Percentiles rank a stretch among this genome's conserved stretches.
These are phyloP conservation scores for Parotia lawesii DNA, from an alignment of 2,113 vertebrate species.

Conservation along the genomic window DNA sequence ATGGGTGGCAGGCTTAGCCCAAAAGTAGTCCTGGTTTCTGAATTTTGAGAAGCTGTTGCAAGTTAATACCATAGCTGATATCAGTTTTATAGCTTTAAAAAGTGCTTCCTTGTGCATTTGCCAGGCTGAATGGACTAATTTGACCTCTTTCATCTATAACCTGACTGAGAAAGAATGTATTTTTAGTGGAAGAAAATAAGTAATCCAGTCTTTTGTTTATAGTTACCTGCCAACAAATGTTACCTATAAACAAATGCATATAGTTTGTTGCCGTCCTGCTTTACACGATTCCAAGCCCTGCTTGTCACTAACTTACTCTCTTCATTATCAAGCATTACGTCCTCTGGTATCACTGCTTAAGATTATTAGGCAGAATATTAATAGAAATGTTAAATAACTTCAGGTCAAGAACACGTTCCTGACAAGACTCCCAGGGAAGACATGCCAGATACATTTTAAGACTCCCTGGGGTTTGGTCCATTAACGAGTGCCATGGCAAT, in stretches of 20 bases:
- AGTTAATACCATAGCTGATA: background rate
- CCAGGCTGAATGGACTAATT: background rate
- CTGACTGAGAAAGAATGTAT: background rate
- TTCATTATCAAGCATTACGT: background rate
- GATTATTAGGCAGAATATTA: background rate
- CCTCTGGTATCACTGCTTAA: background rate
- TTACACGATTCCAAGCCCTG: accelerated
- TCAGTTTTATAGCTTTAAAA: background rate
- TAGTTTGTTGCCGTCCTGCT: background rate
- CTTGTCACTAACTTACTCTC: background rate
- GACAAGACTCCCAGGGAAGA: background rate
- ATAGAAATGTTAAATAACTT: background rate
- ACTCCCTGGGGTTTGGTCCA: background rate
- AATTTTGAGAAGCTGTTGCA: background rate
- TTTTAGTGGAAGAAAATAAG: background rate
- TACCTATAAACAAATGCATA: background rate
- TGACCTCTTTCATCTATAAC: background rate
- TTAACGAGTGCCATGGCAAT: background rate
- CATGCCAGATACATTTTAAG: background rate
- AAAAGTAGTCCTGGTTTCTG: background rate
- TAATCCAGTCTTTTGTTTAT: background rate
- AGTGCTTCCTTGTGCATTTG: background rate
- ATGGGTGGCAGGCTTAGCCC: background rate
- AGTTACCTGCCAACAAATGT: background rate
- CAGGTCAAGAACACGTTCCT: background rate